phyloP scores from a whole-genome alignment of 2,113 vertebrate genomes.

The Papio anubis region DNA sequence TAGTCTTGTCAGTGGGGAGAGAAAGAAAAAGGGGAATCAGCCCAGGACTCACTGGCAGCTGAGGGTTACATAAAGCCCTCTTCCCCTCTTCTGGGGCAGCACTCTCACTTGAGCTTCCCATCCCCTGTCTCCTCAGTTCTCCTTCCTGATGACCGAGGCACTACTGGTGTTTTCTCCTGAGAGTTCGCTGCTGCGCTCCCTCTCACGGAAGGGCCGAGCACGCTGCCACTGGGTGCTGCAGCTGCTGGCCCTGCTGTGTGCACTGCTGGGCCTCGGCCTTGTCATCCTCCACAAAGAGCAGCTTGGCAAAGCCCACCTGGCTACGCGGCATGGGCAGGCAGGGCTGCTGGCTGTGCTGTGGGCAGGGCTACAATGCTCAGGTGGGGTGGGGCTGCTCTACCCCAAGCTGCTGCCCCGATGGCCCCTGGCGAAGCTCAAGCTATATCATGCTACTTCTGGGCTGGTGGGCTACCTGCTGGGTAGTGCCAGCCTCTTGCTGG shows the following conservation, averaged over 20 bases:
- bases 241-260: conserved; percentile 87
- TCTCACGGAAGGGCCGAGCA: conserved; percentile 90
- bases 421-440: conserved; percentile 94
- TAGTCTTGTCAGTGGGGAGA: not conserved
- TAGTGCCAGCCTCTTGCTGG: conserved; percentile 90
- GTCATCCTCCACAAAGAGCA: conserved; percentile 93
- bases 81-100: not conserved
- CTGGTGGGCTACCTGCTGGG: conserved; percentile 93
- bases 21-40: not conserved
- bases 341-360: conserved; percentile 90
- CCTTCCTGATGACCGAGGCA: conserved; percentile 96
- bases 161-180: conserved; percentile 94
- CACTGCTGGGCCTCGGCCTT: conserved; percentile 87
- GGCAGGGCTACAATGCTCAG: conserved; percentile 85
- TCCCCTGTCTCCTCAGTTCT: conserved; percentile 87
- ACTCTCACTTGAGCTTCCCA: not conserved
- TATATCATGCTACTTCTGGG: conserved; percentile 93
- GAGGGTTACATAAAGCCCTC: not conserved
- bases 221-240: conserved; percentile 94
- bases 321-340: conserved; percentile 92
- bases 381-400: conserved; percentile 90
- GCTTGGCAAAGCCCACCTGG: conserved; percentile 91
- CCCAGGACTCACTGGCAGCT: not conserved
- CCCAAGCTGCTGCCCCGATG: conserved; percentile 92
- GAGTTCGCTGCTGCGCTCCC: conserved; percentile 86